These are phyloP conservation scores for Corythornis cristatus DNA, from an alignment of 2,113 vertebrate genomes.

Conservation along the genomic window DNA sequence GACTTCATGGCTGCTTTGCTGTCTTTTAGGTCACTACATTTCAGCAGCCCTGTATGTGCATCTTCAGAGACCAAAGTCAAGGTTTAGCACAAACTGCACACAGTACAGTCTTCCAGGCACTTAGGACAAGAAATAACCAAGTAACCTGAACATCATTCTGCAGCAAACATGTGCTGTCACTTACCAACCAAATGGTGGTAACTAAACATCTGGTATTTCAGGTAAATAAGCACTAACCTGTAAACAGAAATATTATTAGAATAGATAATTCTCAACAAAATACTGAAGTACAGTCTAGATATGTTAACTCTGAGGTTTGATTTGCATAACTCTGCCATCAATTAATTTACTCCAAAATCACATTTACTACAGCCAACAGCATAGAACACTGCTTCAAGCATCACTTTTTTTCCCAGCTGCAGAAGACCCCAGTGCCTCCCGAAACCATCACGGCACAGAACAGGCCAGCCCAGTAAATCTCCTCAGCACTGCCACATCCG, in stretches of 20 bases:
- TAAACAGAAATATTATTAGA: not conserved
- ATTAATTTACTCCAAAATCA: not conserved
- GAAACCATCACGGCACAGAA: not conserved
- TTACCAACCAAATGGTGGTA: not conserved
- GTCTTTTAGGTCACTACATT: not conserved
- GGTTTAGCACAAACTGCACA: not conserved
- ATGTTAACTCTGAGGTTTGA: not conserved
- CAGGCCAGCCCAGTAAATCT: conserved; percentile 49
- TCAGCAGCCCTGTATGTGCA: not conserved
- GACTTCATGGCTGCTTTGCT: not conserved
- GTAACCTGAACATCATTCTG: not conserved
- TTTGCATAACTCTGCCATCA: not conserved
- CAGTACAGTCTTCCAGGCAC: not conserved
- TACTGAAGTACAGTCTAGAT: not conserved
- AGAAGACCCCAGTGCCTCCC: not conserved
- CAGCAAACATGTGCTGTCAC: not conserved
- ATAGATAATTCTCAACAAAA: not conserved
- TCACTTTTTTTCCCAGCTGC: not conserved
- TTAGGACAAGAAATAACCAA: not conserved
- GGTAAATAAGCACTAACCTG: not conserved
- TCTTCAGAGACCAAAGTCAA: not conserved
- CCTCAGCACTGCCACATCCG: not conserved
- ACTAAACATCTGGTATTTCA: not conserved
- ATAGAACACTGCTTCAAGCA: not conserved
- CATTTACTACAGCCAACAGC: not conserved